Evolutionary conservation across 2,888 invertebrate genomes (phyloP), one percentile per base, ranked within the genome.

Genomic region (Temnothorax rugatulus): DNA sequence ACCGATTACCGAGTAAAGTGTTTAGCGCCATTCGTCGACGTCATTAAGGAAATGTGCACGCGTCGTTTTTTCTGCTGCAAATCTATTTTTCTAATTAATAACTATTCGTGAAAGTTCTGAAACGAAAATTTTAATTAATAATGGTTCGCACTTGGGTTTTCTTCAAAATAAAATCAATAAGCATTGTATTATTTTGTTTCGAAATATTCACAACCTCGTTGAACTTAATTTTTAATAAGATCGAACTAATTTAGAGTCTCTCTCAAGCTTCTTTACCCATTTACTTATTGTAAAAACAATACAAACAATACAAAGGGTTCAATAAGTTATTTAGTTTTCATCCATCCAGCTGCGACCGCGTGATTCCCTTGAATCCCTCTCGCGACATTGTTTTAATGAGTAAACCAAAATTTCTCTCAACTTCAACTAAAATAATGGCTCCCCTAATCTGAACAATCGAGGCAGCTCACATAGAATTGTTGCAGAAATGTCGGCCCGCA

Each of bases 1-100:
- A 63, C 84, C 83, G 89, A 90, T 90, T 89, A 90, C 85, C 77
- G 85, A 83, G 84, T 59, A 82, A 83, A 83, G 50, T 74, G 79
- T 85, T 88, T 83, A 85, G 63, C 29, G n/a, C 57, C 66, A 57
- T 77, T 71, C 44, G 11, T 25, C 9, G 34, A 21, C 11, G 21
- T 63, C 59, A 64, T 83, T 82, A 79, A 85, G 86, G 82, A 79
- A 71, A 76, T 52, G 44, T 47, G 8, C 73, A 52, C n/a, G 25
- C 29, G 1, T 21, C 52, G 15, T 9, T 73, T 68, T 68, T 76
- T 47, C 38, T 44, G 59, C 69, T 66, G 47, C 52, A 25, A 34
- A 13, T 2, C 13, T 4, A 50, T 21, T 50, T 52, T 25, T 64
- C 25, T 25, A 4, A 2, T 18, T 64, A 50, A 52, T 44, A n/a